Conservation (phyloP, 2,113 vertebrate species). For the Pangasianodon hypophthalmus region DNA sequence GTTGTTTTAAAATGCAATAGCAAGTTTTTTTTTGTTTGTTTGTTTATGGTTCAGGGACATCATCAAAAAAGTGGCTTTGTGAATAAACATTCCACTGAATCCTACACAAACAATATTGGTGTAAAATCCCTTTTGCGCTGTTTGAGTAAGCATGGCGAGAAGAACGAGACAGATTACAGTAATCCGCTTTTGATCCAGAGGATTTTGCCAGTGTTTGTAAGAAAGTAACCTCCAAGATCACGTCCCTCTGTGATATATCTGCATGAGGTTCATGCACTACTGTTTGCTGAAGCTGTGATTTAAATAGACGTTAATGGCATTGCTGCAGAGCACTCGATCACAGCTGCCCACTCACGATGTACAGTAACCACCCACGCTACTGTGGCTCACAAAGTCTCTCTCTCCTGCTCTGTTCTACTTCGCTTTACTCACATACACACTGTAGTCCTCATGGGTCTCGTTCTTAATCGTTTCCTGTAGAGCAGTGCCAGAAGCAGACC, state of each 20-base stretch:
- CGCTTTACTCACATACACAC: slow-evolving; percentile 6
- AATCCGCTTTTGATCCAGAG: slow-evolving; percentile 4
- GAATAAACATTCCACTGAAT: not conserved
- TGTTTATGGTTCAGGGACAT: not conserved
- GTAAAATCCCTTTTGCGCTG: not conserved
- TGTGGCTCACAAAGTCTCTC: slow-evolving; percentile 15
- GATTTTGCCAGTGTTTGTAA: not conserved
- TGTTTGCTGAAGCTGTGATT: slow-evolving; percentile 36
- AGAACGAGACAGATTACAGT: slow-evolving; percentile 33
- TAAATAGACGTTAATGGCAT: slow-evolving; percentile 15
- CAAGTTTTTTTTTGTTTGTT: not conserved
- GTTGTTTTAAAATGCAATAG: not conserved
- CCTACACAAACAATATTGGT: not conserved
- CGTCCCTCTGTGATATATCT: not conserved
- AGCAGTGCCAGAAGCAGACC: slow-evolving; percentile 7
- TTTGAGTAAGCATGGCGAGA: not conserved
- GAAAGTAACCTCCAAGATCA: slow-evolving; percentile 3
- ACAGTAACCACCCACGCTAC: slow-evolving; percentile 25
- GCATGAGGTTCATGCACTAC: slow-evolving; percentile 4
- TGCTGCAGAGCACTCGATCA: slow-evolving; percentile 27
- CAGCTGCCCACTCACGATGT: not conserved
- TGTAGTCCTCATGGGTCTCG: not conserved
- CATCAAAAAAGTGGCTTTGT: not conserved
- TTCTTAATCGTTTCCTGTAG: not conserved
- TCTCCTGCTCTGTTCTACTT: not conserved